Conservation (phyloP, 2,797 vertebrate species). For the Mus minutoides region DNA sequence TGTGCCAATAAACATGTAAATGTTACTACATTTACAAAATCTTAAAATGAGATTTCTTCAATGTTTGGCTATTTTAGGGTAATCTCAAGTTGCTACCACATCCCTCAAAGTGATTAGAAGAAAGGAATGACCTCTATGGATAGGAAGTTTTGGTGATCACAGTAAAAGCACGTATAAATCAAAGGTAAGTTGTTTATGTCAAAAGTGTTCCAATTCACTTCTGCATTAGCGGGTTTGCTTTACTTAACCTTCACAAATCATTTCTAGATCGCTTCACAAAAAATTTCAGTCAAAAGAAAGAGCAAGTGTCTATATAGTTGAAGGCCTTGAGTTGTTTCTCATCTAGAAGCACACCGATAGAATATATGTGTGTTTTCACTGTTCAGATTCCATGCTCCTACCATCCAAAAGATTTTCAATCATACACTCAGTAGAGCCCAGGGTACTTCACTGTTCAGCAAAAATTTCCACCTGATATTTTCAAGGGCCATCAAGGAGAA, state of each 20-base stretch:
- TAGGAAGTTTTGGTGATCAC: background rate
- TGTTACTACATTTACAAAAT: constrained; percentile 16
- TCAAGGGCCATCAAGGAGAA: background rate
- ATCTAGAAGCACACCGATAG: background rate
- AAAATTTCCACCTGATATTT: background rate
- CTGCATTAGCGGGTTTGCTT: background rate
- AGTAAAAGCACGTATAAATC: constrained; percentile 42
- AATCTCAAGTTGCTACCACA: background rate
- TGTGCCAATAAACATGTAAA: background rate
- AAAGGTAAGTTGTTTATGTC: constrained; percentile 29
- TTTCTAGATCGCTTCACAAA: constrained; percentile 6
- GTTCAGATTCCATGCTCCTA: background rate
- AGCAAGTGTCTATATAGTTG: background rate
- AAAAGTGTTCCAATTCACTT: constrained; percentile 16
- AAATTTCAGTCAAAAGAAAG: background rate
- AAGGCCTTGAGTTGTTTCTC: background rate
- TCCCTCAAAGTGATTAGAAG: background rate
- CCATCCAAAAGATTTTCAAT: constrained; percentile 2
- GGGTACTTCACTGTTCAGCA: background rate
- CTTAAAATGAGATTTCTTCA: constrained; percentile 25
- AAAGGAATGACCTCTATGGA: background rate
- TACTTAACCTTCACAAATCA: background rate
- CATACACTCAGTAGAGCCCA: background rate
- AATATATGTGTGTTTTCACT: background rate
- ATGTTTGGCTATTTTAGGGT: background rate